Base-by-base conservation (phyloP, 1,140 invertebrate species). In the Antheraea pernyi region DNA sequence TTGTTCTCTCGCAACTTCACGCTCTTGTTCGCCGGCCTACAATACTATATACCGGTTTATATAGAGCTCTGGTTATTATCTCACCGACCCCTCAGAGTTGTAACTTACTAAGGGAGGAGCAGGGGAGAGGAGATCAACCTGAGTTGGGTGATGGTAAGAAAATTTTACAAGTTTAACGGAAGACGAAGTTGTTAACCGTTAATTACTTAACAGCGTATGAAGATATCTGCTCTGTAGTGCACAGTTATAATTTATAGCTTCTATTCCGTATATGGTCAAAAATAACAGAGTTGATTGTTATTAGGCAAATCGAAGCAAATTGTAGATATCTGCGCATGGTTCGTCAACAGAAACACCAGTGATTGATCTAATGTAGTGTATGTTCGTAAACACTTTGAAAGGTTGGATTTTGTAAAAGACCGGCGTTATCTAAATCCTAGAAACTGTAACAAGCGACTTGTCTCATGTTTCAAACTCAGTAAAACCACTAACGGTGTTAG, bases 1-100 rank as follows among this genome's bases (percentile, higher is more conserved):
- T 74, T 75, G 68, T 68, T 70, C 66, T 67, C 68, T 69, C 46
- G 46, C 46, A 62, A n/a, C 69, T 81, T 81, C 79, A 81, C 77
- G 75, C 70, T 81, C 73, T 72, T 81, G 48, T 77, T 74, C 19
- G 39, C 58, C 65, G 71, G 71, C 76, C 73, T 73, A 73, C 70
- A 71, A 73, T 73, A 68, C 11, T 7, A 68, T 37, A 19, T 1
- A 67, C 46, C 62, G 36, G 11, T 62, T 59, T 69, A 71, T 53
- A 18, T 53, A 60, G 65, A 69, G 39, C 65, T 46, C 65, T 65
- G 61, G 30, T 48, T 65, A 70, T 65, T 37, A 42, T 19, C 19
- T 3, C 16, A 19, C 2, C 13, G 19, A 8, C 39, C 18, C 64
- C 39, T 65, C 19, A 9, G n/a, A 65, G n/a, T 19, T 39, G 6